Evolutionary conservation across 2,113 vertebrate species (phyloP), one percentile per base, ranked within the genome.

Genomic region (Phodopus roborovskii): DNA sequence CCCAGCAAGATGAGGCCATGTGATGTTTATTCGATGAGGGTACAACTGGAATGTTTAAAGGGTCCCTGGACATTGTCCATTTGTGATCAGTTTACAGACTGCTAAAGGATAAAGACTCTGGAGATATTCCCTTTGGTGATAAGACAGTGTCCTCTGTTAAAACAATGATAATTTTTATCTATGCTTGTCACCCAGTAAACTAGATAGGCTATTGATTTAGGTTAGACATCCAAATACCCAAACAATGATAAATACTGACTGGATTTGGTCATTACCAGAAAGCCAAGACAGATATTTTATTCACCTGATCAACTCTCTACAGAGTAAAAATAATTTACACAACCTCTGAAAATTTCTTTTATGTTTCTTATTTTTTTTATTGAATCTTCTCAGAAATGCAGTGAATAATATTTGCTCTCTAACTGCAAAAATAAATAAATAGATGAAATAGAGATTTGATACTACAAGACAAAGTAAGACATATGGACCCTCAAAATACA

Each of bases 111-210:
- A 45, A 30, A 85, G 66, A 86, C 56, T n/a, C 93, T 77, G 71
- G 90, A 97, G 92, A 91, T 96, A 68, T 50, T 95, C 60, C 91
- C 66, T 28, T 81, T 96, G 91, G 77, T 91, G 88, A 94, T 73
- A 96, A 95, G 93, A 95, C 77, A 91, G n/a, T 89, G 88, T 93
- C 79, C 85, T 97, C 56, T 97, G 95, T 64, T 90, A 98, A 71
- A 97, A 92, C 74, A 97, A 97, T 10, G 87, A 66, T 3, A 92
- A 95, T 95, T 90, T 95, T 78, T 94, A 97, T 92, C 83, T 96
- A 7, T 36, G n/a, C 62, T 92, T 96, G 92, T 95, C 71, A 94
- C 86, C 88, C 92, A 91, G 10, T 84, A 90, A 96, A 94, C 53
- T 94, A 96, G 84, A 92, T 70, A 82, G 70, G 83, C 58, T 97